Percentiles rank a stretch among this genome's conserved stretches.
These are phyloP conservation scores for Hylia prasina DNA, from an alignment of 2,113 vertebrate genomes.

Conservation along the genomic window DNA sequence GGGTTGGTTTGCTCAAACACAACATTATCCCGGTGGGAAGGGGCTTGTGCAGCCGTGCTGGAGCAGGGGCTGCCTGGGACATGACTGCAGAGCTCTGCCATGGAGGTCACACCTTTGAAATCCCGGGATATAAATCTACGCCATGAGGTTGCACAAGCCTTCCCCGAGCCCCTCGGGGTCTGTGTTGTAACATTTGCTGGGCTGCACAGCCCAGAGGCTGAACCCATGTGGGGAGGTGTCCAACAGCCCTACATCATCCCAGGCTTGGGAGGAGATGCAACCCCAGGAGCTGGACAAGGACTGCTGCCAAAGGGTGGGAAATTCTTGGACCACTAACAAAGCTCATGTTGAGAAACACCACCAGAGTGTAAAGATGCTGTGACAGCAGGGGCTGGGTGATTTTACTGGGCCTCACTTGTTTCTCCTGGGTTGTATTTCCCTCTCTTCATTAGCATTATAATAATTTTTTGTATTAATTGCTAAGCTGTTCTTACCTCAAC, in stretches of 20 bases:
- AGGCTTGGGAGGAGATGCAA: neutral
- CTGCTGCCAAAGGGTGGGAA: neutral
- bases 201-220: neutral
- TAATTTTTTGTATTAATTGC: neutral
- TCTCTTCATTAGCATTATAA: neutral
- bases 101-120: neutral
- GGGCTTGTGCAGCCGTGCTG: accelerated
- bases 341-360: neutral
- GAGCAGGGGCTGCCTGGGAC: neutral
- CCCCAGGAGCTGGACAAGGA: neutral
- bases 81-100: neutral
- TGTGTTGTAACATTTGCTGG: neutral
- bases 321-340: neutral
- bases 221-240: neutral
- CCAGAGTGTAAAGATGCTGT: neutral
- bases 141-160: neutral
- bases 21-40: accelerated
- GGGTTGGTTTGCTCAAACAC: neutral
- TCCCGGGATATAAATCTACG: neutral
- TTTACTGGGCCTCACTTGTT: neutral
- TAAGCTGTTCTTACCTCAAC: neutral
- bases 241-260: neutral
- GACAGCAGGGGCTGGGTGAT: neutral
- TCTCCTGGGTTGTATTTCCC: neutral
- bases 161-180: accelerated